Evolutionary conservation across 2,888 invertebrate species (phyloP), one percentile per base, ranked within the genome.

Genomic region (Schizaphis graminum): DNA sequence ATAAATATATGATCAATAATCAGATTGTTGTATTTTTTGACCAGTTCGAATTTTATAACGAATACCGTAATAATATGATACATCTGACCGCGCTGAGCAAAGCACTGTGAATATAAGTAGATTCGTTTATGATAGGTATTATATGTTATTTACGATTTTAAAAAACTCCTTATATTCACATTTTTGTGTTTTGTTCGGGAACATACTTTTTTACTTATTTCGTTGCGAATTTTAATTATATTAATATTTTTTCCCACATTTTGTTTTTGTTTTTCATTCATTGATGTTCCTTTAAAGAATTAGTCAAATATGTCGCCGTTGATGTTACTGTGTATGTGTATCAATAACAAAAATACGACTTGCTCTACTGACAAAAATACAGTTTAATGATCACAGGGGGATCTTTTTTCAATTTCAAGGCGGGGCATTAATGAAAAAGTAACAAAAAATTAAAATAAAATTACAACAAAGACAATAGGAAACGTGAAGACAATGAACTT

Each of bases 401-500:
- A 41, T 92, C n/a, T 86, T 86, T 67, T 67, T 77, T 41, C 35
- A 41, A 77, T 44, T 89, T 24, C 56, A n/a, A 56, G 77, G 88
- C 13, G 77, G 16, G 88, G 92, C 92, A 49, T 88, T 56, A 89
- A 93, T 57, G 67, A 91, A 91, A 56, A 91, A 67, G 91, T 91
- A 67, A 47, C 61, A 92, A 87, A 89, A 89, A 49, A 87, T n/a
- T 47, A 87, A 49, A 47, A 87, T 77, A 77, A 77, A 77, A 77
- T 77, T 77, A 84, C 56, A 41, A 92, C 87, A 77, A 91, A 91
- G 94, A 94, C 94, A 94, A 94, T 67, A 86, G 94, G 86, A 94
- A 94, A 94, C 67, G 24, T n/a, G 44, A 91, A 94, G 94, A 94
- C 94, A 94, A 94, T 94, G 94, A 94, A 94, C 94, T 94, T 94